Base-by-base conservation (phyloP, 2,113 vertebrate species). In the Cavia aperea region DNA sequence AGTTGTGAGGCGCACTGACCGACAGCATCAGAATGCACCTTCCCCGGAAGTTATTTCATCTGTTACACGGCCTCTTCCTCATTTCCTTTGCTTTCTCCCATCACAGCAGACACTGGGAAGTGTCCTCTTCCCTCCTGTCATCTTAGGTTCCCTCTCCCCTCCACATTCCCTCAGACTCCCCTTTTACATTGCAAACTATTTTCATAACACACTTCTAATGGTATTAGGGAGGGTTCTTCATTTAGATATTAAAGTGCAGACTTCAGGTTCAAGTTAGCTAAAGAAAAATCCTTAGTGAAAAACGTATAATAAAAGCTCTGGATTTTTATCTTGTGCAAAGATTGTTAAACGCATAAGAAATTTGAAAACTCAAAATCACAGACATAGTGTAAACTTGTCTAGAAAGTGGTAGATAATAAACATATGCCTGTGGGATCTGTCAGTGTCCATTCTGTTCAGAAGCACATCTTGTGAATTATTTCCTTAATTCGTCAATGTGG, bases 231-330 rank as follows among this genome's bases (percentile, higher is more conserved):
- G 51, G 43, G 11, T 72, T 49, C 72, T 2, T 2, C 5, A 51
- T 87, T 86, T 81, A 90, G 63, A 58, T 83, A 88, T 49, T 66
- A 84, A 79, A 73, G 62, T 23, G 85, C 81, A 86, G 49, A 87
- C 26, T 90, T 88, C 33, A 46, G 23, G 21, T 79, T 90, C n/a
- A 73, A 87, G n/a, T 60, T 60, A 46, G 18, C 16, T 56, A 39
- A 65, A 58, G 1, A 70, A 49, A 91, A 86, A 4, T 29, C 24
- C 51, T 90, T 49, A 33, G 62, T 63, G 49, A 83, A 90, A 90
- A 56, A 79, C 65, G 86, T 24, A 86, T 0, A 89, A 86, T 31
- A 54, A 79, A 92, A 86, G 63, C 36, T 39, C 82, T 51, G 24
- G 62, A 86, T 82, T 86, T 66, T 86, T 29, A 60, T 72, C 29